Evolutionary conservation across 2,797 vertebrate species (phyloP), one percentile per base, ranked within the genome.

Genomic region (Esox masquinongy): DNA sequence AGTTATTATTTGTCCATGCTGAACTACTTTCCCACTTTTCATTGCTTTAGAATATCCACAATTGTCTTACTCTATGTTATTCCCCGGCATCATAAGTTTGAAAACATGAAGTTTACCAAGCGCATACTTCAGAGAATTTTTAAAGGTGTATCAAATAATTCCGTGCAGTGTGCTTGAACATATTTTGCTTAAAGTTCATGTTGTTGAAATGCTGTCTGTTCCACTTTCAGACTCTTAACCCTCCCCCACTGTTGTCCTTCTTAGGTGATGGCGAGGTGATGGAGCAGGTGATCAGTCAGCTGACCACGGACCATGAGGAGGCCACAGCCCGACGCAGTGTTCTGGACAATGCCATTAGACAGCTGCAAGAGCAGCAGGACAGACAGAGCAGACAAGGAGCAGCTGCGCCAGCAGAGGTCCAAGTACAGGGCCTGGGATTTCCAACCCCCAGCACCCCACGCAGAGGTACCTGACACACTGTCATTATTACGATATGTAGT

Each of bases 251-350:
- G 12, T 49, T 50, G 11, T 47, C 79, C 61, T 67, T 39, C 75
- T 51, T 78, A 98, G 98, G 96, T 92, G 97, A 99, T 26, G 98
- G 98, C 2, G 97, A 99, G 83, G 97, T 99, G 67, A 97, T 99
- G 67, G 98, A 99, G 85, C 98, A 99, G 91, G 96, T 99, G 79
- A 98, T 99, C 88, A 97, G 97, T 80, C 96, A 99, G 73, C 97
- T 97, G 84, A 95, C 95, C 0, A 85, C 92, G 59, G 96, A 99
- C 43, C 94, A 92, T 0, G 96, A 96, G 76, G 96, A 96, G 16
- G 89, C 88, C 15, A 86, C 91, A 4, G 17, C 89, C 2, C 95
- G 95, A 11, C 88, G 89, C 82, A 97, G 89, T 74, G 87, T 95
- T 77, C 93, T 98, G 76, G 97, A 98, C 53, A 93, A 95, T 17